Conservation (phyloP, 2,797 vertebrate genomes). For the Syngnathus acus region DNA sequence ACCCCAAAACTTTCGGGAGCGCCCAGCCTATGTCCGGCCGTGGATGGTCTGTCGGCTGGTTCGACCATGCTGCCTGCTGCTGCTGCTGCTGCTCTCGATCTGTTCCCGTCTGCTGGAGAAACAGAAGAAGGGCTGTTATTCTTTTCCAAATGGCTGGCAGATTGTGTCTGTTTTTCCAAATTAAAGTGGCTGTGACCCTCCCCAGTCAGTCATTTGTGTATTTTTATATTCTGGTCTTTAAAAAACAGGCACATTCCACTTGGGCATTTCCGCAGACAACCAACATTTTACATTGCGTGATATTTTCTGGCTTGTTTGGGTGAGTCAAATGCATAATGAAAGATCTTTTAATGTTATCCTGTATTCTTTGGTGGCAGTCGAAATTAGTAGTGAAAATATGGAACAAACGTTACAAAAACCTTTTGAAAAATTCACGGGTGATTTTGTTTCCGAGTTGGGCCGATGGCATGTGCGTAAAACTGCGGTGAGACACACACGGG, state of each 20-base stretch:
- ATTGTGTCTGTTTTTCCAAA: conserved; percentile 11
- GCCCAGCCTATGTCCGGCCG: conserved; percentile 83
- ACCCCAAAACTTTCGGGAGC: conserved; percentile 86
- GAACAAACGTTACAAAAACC: no score
- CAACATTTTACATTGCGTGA: background rate
- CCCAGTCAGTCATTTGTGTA: conserved; percentile 20
- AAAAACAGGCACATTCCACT: conserved; percentile 13
- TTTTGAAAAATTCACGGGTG: no score
- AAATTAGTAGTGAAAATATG: background rate
- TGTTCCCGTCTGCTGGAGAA: conserved; percentile 34
- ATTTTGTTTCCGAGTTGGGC: background rate
- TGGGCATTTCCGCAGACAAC: conserved; percentile 2
- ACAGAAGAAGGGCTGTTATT: background rate
- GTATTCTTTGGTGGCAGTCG: background rate
- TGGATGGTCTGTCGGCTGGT: conserved; percentile 78
- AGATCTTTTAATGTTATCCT: background rate
- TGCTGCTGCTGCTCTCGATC: conserved; percentile 13
- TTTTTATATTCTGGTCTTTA: conserved; percentile 22
- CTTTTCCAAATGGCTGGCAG: conserved; percentile 8
- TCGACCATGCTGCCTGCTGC: conserved; percentile 75
- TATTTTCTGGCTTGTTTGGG: background rate
- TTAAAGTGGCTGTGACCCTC: conserved; percentile 2
- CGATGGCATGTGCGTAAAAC: background rate
- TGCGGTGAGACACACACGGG: conserved; percentile 27
- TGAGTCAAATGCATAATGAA: background rate